Percentiles rank a stretch among this genome's conserved stretches.
Evolutionary conservation across 1,140 invertebrate species (phyloP).

Genomic region (Platorchestia sp.): DNA sequence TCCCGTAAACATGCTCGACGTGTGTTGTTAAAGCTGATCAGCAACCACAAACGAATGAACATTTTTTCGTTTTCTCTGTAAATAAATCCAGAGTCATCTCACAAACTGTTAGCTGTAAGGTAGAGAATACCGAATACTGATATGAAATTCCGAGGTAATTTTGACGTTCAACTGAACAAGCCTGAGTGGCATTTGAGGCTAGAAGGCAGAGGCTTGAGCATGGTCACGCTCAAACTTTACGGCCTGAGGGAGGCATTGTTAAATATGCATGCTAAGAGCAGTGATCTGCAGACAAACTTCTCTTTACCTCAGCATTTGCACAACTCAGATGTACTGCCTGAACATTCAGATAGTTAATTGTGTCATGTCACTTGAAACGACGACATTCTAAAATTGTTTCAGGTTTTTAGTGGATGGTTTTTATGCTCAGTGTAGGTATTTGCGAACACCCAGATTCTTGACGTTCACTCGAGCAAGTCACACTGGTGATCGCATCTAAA

Average conservation of each 20-base stretch:
- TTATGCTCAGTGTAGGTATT: background rate
- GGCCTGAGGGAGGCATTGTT: background rate
- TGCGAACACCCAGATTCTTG: background rate
- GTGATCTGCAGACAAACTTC: background rate
- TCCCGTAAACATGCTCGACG: background rate
- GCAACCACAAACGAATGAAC: background rate
- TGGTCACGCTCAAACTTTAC: background rate
- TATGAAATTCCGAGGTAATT: background rate
- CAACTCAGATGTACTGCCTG: background rate
- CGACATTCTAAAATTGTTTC: background rate
- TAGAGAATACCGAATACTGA: background rate
- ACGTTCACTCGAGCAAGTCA: background rate
- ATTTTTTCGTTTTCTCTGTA: background rate
- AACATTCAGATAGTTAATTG: background rate
- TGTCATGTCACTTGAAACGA: background rate
- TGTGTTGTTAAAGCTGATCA: background rate
- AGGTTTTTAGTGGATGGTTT: background rate
- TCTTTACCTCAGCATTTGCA: background rate
- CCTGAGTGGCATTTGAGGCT: background rate
- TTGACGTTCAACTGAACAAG: background rate
- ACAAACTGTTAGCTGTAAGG: background rate
- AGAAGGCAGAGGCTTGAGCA: background rate
- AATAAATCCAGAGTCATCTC: background rate
- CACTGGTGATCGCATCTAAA: background rate
- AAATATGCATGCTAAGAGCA: background rate